phyloP scores from a whole-genome alignment of 2,888 invertebrate species.

The Globia sparganii region DNA sequence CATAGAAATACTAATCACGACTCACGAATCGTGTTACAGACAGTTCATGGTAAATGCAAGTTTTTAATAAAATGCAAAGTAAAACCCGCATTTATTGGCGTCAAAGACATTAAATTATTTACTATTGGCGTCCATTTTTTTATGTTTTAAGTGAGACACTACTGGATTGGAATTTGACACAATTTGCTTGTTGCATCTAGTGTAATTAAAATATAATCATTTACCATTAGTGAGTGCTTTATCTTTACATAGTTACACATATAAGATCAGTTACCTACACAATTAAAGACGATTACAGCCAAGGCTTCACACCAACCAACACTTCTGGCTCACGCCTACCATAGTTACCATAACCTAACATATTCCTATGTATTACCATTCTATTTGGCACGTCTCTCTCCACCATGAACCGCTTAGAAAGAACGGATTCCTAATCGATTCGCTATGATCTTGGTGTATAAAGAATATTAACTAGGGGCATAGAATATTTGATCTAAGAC shows the following conservation, averaged over 20 bases:
- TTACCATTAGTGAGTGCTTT: not conserved
- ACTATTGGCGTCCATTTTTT: too few relatives aligned
- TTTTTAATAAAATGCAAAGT: not conserved
- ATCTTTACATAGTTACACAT: not conserved
- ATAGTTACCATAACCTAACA: conserved; percentile 18
- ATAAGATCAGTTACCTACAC: too few relatives aligned
- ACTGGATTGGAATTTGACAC: not conserved
- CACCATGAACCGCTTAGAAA: conserved; percentile 55
- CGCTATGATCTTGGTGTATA: conserved; percentile 38
- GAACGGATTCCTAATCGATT: conserved; percentile 50
- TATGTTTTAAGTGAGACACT: not conserved
- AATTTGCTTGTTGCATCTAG: not conserved
- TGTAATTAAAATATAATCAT: not conserved
- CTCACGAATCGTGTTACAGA: not conserved
- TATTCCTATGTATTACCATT: not conserved
- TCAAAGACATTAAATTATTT: too few relatives aligned
- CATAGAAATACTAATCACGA: not conserved
- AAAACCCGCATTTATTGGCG: not conserved
- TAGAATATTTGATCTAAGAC: not conserved
- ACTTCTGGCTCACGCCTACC: not conserved
- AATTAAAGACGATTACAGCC: not conserved
- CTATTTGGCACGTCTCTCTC: conserved; percentile 33
- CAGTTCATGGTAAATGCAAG: not conserved
- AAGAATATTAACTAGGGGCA: conserved; percentile 54
- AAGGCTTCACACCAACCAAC: not conserved